Conservation (phyloP, 2,888 invertebrate species). For the Noctua janthe region DNA sequence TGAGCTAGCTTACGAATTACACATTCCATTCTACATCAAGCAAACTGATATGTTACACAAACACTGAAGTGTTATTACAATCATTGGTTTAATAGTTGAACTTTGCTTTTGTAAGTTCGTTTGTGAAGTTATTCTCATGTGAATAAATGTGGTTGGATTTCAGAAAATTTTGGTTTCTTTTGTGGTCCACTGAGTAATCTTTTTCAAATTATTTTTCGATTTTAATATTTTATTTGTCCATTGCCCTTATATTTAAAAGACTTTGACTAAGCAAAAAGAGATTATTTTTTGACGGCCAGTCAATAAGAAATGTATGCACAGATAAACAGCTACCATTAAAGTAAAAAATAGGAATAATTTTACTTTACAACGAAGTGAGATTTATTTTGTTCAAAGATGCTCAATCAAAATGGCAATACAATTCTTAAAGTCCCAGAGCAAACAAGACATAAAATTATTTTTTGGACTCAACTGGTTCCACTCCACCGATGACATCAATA, state of each 20-base stretch:
- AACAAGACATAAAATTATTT: background rate
- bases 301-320: background rate
- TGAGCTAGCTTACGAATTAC: slow-evolving; percentile 29
- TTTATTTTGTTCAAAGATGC: background rate
- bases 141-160: background rate
- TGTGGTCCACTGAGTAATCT: no score
- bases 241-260: background rate
- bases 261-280: background rate
- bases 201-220: background rate
- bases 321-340: background rate
- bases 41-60: slow-evolving; percentile 39
- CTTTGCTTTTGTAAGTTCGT: slow-evolving; percentile 17
- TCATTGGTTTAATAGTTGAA: slow-evolving; percentile 31
- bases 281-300: background rate
- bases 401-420: background rate
- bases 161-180: background rate
- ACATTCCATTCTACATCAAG: slow-evolving; percentile 39
- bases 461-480: background rate
- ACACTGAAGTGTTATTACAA: slow-evolving; percentile 40
- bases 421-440: background rate
- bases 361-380: background rate
- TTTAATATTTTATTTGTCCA: background rate
- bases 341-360: background rate
- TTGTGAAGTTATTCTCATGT: slow-evolving; percentile 1
- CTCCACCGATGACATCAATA: background rate